Evolutionary conservation across 2,113 vertebrate genomes (phyloP).

Genomic region (Esox niger): DNA sequence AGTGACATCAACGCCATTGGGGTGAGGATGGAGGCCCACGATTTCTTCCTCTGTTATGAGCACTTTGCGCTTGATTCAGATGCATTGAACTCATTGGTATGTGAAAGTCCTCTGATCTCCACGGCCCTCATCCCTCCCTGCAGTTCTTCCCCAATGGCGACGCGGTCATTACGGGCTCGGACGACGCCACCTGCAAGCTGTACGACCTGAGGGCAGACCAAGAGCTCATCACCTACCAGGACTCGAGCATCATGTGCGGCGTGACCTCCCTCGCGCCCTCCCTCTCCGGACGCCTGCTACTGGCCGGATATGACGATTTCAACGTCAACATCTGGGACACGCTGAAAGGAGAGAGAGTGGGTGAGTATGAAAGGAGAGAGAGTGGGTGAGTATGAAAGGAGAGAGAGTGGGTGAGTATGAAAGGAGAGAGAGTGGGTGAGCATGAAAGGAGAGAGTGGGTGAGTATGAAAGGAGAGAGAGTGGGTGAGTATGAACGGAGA

Average conservation of each 20-base stretch:
- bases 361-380: constrained; percentile 62
- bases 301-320: constrained; percentile 94
- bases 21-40: constrained; percentile 66
- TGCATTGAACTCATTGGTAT: too few species aligned
- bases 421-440: constrained; percentile 57
- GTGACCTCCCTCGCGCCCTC: constrained; percentile 94
- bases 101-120: not conserved
- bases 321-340: constrained; percentile 98
- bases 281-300: constrained; percentile 85
- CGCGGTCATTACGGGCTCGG: constrained; percentile 92
- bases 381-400: not conserved
- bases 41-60: too few species aligned
- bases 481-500: not conserved
- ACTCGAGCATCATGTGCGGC: constrained; percentile 90
- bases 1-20: constrained; percentile 95
- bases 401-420: rapidly evolving
- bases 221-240: constrained; percentile 88
- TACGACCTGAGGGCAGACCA: constrained; percentile 95
- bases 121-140: not conserved
- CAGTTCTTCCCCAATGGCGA: constrained; percentile 96
- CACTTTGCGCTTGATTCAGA: too few species aligned
- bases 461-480: not conserved
- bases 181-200: constrained; percentile 90
- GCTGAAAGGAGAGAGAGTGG: constrained; percentile 82
- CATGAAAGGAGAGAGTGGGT: not conserved